A percentile compares a stretch with the other conserved stretches of the same genome.
phyloP scores from a whole-genome alignment of 2,113 vertebrate genomes.

The Hipposideros armiger region DNA sequence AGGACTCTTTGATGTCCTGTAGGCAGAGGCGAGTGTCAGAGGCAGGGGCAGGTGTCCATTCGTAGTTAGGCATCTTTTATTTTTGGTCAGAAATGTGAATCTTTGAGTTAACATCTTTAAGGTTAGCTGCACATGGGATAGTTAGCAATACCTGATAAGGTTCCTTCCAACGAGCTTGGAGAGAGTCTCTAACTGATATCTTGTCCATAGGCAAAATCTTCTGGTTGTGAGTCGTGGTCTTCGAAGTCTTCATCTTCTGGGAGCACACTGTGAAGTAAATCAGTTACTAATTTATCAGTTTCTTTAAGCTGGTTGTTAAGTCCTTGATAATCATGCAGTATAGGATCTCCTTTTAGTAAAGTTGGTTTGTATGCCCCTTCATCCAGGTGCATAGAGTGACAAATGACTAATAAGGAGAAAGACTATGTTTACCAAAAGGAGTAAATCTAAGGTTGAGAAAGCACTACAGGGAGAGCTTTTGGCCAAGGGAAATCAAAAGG shows the following conservation, averaged over 20 bases:
- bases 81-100: not conserved
- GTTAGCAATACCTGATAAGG: not conserved
- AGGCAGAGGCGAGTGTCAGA: not conserved
- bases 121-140: not conserved
- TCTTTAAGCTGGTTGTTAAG: too few species aligned
- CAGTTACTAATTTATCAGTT: not conserved
- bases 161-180: not conserved
- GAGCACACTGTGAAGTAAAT: not conserved
- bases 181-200: not conserved
- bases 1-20: not conserved
- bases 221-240: not conserved
- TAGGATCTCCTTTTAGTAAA: not conserved
- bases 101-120: not conserved
- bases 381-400: not conserved
- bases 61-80: not conserved
- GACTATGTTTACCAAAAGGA: not conserved
- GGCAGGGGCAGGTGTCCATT: not conserved
- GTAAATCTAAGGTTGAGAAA: not conserved
- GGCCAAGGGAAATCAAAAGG: not conserved
- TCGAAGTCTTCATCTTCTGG: not conserved
- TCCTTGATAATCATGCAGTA: not conserved
- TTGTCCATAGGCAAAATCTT: not conserved
- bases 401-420: not conserved
- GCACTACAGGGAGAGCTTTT: too few species aligned
- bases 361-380: too few species aligned